phyloP scores from a whole-genome alignment of 2,113 vertebrate species.

The Semicossyphus pulcher region DNA sequence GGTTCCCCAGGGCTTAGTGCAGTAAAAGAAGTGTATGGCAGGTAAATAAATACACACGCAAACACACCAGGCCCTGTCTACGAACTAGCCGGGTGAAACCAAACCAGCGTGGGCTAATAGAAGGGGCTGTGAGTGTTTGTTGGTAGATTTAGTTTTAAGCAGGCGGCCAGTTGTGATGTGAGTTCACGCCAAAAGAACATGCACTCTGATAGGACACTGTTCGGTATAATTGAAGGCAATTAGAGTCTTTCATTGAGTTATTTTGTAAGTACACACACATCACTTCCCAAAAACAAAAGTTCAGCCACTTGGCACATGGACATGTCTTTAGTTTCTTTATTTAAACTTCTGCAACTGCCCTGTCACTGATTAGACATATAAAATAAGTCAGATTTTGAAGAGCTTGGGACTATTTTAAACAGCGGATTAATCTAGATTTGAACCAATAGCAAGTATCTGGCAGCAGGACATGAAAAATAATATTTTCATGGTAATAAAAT shows the following conservation, averaged over 20 bases:
- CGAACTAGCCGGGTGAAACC: constrained; percentile 69
- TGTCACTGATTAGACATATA: not conserved
- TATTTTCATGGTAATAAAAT: too few relatives aligned
- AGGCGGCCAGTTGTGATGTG: constrained; percentile 29
- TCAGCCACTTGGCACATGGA: not conserved
- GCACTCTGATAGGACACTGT: constrained; percentile 27
- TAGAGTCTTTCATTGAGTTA: constrained; percentile 37
- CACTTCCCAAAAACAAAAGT: constrained; percentile 14
- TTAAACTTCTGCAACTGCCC: not conserved
- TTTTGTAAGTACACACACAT: not conserved
- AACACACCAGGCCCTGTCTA: constrained; percentile 56
- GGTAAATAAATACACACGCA: constrained; percentile 64
- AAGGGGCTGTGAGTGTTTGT: constrained; percentile 29
- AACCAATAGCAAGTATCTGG: too few relatives aligned
- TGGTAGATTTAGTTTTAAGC: constrained; percentile 12
- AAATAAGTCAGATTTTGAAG: too few relatives aligned
- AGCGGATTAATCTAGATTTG: not conserved
- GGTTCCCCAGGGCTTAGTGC: constrained; percentile 57
- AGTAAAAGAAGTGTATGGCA: constrained; percentile 57
- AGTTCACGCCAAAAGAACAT: constrained; percentile 21
- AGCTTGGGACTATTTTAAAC: not conserved
- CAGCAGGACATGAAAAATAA: too few relatives aligned
- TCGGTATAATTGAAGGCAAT: constrained; percentile 54
- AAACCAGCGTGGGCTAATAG: constrained; percentile 27
- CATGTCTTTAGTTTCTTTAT: not conserved